phyloP scores from a whole-genome alignment of 2,888 invertebrate genomes.

The Ethmia dodecea region DNA sequence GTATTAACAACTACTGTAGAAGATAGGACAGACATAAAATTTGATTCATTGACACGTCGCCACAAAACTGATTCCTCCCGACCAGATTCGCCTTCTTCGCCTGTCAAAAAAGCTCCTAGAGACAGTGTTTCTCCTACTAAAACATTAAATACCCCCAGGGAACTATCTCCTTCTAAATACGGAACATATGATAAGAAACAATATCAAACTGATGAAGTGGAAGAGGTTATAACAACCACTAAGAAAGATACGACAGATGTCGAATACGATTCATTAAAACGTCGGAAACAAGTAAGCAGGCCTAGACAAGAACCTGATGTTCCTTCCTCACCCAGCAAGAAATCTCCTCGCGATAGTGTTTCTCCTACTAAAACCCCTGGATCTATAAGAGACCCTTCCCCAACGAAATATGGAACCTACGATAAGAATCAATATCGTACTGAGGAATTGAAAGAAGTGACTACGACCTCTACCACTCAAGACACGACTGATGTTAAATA shows the following conservation, averaged over 20 bases:
- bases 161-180: conserved; percentile 24
- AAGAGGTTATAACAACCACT: conserved; percentile 5
- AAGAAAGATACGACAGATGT: conserved; percentile 7
- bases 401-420: conserved; percentile 29
- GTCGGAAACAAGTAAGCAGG: conserved; percentile 7
- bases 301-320: too few relatives aligned
- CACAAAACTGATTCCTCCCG: conserved; percentile 6
- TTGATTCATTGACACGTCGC: conserved; percentile 12
- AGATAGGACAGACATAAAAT: conserved; percentile 9
- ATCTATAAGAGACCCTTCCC: conserved; percentile 15
- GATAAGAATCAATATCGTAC: conserved; percentile 27
- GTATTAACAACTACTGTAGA: conserved; percentile 4
- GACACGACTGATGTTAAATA: conserved; percentile 25
- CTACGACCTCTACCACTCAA: conserved; percentile 17
- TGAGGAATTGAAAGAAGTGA: conserved; percentile 17
- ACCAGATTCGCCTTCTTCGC: conserved; percentile 1
- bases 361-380: neutral
- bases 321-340: too few relatives aligned
- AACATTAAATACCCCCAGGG: conserved; percentile 6
- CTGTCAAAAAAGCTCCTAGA: conserved; percentile 2
- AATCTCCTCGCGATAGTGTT: too few relatives aligned
- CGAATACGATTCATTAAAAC: conserved; percentile 14
- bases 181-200: conserved; percentile 34
- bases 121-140: conserved; percentile 2
- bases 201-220: conserved; percentile 24